Percentiles rank a stretch among this genome's conserved stretches.
Evolutionary conservation across 2,113 vertebrate species (phyloP).

Genomic region (Aptenodytes forsteri): DNA sequence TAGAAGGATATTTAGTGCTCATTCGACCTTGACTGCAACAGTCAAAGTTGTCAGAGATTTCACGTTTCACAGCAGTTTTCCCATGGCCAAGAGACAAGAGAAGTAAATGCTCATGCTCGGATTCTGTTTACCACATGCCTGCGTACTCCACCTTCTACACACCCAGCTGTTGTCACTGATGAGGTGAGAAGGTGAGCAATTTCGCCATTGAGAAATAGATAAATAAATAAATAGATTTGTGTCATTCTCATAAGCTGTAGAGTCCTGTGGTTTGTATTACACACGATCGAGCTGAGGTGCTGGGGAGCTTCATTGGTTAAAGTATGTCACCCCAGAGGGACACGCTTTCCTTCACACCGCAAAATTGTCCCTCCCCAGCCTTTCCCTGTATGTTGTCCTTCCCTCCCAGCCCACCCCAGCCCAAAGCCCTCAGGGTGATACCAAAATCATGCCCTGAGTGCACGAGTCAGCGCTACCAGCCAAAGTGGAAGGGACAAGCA

Average conservation of each 20-base stretch:
- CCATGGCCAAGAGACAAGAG: background rate
- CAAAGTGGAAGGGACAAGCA: background rate
- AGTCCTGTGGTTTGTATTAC: background rate
- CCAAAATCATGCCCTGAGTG: background rate
- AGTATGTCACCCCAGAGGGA: background rate
- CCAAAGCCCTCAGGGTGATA: background rate
- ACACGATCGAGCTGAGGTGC: background rate
- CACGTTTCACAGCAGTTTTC: conserved; percentile 31
- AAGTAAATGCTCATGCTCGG: background rate
- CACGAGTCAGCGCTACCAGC: accelerated
- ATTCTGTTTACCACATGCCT: background rate
- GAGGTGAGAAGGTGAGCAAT: conserved; percentile 25
- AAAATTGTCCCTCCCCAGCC: background rate
- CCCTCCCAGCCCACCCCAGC: background rate
- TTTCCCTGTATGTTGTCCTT: background rate
- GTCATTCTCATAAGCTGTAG: background rate
- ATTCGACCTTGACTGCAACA: conserved; percentile 51
- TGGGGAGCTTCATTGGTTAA: background rate
- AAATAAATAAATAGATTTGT: background rate
- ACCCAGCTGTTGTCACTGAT: conserved; percentile 4
- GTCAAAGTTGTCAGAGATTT: conserved; percentile 45
- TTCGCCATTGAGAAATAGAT: background rate
- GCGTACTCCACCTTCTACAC: background rate
- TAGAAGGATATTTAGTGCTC: background rate
- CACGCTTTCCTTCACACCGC: background rate